phyloP scores from a whole-genome alignment of 2,113 vertebrate species.

The Notarius quadriscutis region DNA sequence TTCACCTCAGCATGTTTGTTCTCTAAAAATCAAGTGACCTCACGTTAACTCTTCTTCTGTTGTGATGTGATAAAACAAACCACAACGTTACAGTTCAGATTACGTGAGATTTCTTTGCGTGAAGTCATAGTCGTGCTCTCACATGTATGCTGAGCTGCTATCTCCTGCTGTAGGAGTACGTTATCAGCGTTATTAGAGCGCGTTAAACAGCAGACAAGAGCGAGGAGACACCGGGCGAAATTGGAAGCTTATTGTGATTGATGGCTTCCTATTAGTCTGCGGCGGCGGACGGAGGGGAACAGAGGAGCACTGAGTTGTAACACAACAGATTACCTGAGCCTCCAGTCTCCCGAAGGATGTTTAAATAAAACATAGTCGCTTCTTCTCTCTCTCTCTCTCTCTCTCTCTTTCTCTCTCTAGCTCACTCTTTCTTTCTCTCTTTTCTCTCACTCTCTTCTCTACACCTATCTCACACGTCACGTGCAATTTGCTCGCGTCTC shows the following conservation, averaged over 20 bases:
- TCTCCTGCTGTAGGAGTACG: slow-evolving; percentile 80
- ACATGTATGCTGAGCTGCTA: slow-evolving; percentile 71
- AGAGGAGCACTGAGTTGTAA: slow-evolving; percentile 89
- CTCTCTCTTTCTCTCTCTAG: neutral
- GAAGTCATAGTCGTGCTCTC: slow-evolving; percentile 72
- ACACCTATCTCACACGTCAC: slow-evolving; percentile 84
- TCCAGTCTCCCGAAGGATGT: slow-evolving; percentile 84
- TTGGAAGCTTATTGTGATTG: slow-evolving; percentile 92
- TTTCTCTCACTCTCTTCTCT: slow-evolving; percentile 79
- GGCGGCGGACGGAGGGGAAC: slow-evolving; percentile 87
- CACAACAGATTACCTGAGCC: slow-evolving; percentile 93
- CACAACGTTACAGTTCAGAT: neutral
- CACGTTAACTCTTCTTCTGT: neutral
- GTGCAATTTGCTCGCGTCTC: slow-evolving; percentile 80
- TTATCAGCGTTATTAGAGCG: slow-evolving; percentile 88
- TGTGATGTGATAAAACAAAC: neutral
- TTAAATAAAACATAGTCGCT: slow-evolving; percentile 88
- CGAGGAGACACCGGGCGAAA: slow-evolving; percentile 81
- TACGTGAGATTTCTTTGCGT: neutral
- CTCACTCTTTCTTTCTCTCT: slow-evolving; percentile 29
- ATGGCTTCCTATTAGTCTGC: slow-evolving; percentile 90
- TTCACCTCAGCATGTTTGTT: neutral
- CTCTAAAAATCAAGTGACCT: neutral
- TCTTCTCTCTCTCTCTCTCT: slow-evolving; percentile 30
- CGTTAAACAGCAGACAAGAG: slow-evolving; percentile 81